Evolutionary conservation across 2,797 vertebrate species (phyloP).

Genomic region (Trachurus trachurus): DNA sequence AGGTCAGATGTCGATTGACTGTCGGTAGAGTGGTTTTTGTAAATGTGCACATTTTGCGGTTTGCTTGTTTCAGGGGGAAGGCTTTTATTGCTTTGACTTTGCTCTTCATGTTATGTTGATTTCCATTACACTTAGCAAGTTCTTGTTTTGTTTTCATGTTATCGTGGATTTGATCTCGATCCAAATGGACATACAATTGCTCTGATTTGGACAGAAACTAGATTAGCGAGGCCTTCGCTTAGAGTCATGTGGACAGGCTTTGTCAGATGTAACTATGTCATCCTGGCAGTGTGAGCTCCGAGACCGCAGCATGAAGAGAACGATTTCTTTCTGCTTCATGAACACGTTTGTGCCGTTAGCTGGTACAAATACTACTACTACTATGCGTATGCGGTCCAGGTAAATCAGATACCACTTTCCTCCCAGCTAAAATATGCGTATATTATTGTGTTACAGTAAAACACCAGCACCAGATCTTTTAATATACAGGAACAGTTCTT

Average conservation of each 20-base stretch:
- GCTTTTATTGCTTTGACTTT: slow-evolving; percentile 48
- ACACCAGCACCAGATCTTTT: neutral
- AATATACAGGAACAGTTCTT: neutral
- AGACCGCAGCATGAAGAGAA: neutral
- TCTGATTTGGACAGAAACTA: slow-evolving; percentile 11
- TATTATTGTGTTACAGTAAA: slow-evolving; percentile 17
- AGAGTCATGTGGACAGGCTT: slow-evolving; percentile 14
- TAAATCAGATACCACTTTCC: neutral
- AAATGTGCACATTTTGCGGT: slow-evolving; percentile 27
- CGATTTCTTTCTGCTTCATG: neutral
- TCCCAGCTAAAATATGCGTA: neutral
- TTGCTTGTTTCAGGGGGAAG: slow-evolving; percentile 23
- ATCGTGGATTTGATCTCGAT: slow-evolving; percentile 14
- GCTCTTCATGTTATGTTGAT: slow-evolving; percentile 1
- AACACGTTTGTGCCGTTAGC: slow-evolving; percentile 3
- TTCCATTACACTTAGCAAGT: neutral
- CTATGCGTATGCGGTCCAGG: neutral
- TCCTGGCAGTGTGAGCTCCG: neutral
- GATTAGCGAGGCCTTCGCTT: slow-evolving; percentile 15
- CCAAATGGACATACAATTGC: neutral
- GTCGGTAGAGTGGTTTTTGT: slow-evolving; percentile 20
- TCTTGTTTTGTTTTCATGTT: slow-evolving; percentile 9
- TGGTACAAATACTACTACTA: neutral
- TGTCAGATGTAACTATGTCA: slow-evolving; percentile 17
- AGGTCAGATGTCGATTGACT: slow-evolving; percentile 61